Conservation (phyloP, 2,113 vertebrate genomes). For the Labrus mixtus region DNA sequence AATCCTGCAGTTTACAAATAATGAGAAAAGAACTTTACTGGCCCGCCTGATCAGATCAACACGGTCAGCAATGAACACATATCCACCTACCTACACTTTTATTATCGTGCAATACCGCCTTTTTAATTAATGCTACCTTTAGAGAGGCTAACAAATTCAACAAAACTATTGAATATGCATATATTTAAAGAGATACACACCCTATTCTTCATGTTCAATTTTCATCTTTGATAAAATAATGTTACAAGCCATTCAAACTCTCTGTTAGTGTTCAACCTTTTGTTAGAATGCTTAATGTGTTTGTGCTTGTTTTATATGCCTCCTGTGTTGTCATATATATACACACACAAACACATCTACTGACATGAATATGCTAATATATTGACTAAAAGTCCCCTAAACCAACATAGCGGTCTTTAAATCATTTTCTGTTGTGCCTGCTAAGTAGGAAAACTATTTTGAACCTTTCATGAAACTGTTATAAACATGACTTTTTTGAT, state of each 20-base stretch:
- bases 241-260: not conserved
- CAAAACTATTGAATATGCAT: not conserved
- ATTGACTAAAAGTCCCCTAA: too few species aligned
- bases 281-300: conserved; percentile 5
- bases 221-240: too few species aligned
- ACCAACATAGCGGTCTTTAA: too few species aligned
- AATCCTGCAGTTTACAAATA: conserved; percentile 89
- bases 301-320: not conserved
- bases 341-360: conserved; percentile 2
- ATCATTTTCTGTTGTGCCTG: too few species aligned
- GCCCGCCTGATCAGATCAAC: conserved; percentile 92
- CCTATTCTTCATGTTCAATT: conserved; percentile 18
- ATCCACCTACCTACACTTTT: not conserved
- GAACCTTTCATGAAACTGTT: not conserved
- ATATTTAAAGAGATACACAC: conserved; percentile 15
- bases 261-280: not conserved
- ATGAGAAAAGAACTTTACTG: conserved; percentile 91
- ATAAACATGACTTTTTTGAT: not conserved
- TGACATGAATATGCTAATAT: not conserved
- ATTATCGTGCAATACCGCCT: conserved; percentile 31
- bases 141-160: conserved; percentile 23
- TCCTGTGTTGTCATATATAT: not conserved
- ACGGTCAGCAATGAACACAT: conserved; percentile 79
- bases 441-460: too few species aligned
- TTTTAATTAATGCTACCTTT: conserved; percentile 33